Evolutionary conservation across 2,797 vertebrate species (phyloP), one percentile per base, ranked within the genome.

Genomic region (Macropodus opercularis): DNA sequence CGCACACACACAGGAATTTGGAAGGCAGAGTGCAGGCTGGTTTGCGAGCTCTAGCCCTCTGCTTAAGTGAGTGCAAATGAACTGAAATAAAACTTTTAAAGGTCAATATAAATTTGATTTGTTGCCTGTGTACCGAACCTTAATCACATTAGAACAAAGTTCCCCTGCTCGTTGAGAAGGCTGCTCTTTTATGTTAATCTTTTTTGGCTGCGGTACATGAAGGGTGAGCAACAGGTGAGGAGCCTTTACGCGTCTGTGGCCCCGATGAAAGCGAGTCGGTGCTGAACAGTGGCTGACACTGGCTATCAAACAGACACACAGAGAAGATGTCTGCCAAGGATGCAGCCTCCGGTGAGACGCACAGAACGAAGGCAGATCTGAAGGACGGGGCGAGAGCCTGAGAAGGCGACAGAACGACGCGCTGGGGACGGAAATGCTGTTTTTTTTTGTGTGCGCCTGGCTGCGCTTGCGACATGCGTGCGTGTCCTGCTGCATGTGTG

Each of bases 1-100:
- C 63, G 32, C 63, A 56, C 75, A 69, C 76, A 70, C 86, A 55
- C 72, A 84, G 80, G 84, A 84, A 75, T 87, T 81, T 47, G 65
- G 59, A 59, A 80, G 61, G 66, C 83, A 73, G 66, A 77, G 72
- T 61, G 35, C 64, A 77, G 21, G 22, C 22, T 7, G 81, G 79
- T 84, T 75, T 47, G 58, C 39, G 26, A 84, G 78, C 71, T 73
- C 66, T 63, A 19, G 76, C 77, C 79, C 71, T 81, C 62, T 22
- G 60, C 83, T 80, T 88, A 88, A 89, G 81, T 88, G 87, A 90
- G 84, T 83, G 87, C 83, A 85, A 86, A 89, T 89, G 60, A 81
- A 79, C 73, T 73, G 56, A 83, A 87, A 87, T 82, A 84, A 82
- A 88, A 86, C 88, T 87, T 87, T 87, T 76, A 85, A 85, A 86